Base-by-base conservation (phyloP, 2,797 vertebrate species). In the Zalophus californianus region DNA sequence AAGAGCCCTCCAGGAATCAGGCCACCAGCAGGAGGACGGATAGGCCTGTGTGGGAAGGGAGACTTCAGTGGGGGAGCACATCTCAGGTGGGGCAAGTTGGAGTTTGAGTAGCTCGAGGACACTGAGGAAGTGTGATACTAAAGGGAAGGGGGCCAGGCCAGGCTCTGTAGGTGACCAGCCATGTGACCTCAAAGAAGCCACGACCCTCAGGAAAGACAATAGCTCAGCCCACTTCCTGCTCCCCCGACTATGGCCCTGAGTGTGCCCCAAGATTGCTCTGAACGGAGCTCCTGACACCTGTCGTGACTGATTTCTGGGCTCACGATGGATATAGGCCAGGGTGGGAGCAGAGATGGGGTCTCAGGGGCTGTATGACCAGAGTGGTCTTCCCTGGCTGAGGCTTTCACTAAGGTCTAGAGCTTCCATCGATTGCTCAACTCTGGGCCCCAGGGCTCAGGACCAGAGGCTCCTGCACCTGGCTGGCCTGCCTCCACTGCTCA, bases 321-420 rank as follows among this genome's bases (percentile, higher is more conserved):
- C 20, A 2, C 0, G 4, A 3, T 4, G 41, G 70, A 32, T 4
- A 0, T 23, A 54, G 38, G n/a, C 10, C 0, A 75, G 9, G 27
- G 14, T 44, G 0, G 8, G 12, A 29, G 11, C 48, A 41, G 64
- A 15, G 20, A 20, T 1, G 13, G 32, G 48, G 83, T 20, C 9
- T 84, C 2, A 0, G 10, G n/a, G 52, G 15, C 21, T 13, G 32
- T 27, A 27, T 16, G 56, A 41, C 12, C 15, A 3, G 52, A 52
- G n/a, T 3, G 1, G 32, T 56, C 41, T 80, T 92, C 20, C 72
- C 62, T 10, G 62, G 60, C 14, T 21, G n/a, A 82, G n/a, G 38
- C 64, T 86, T 58, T 72, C 35, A 44, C 14, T 8, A 18, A 54
- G 50, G 32, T 44, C 41, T 38, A 23, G 89, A 44, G 54, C 11